Conservation (phyloP, 2,888 invertebrate genomes). For the Lissonota sp. region DNA sequence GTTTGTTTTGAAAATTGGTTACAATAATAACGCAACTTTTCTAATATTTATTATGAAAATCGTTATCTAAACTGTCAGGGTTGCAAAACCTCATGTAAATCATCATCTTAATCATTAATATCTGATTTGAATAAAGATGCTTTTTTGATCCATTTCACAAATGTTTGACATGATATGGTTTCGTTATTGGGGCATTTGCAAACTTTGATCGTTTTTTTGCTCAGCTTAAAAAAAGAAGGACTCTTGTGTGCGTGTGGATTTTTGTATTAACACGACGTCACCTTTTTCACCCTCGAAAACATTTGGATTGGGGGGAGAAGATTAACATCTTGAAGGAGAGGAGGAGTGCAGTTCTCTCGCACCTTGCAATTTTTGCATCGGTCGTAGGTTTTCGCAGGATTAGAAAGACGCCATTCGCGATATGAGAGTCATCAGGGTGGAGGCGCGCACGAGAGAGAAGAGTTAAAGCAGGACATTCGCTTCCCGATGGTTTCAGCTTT, state of each 20-base stretch:
- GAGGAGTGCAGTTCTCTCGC: conserved; percentile 34
- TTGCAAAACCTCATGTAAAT: no score
- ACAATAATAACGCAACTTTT: no score
- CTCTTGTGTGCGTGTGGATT: conserved; percentile 36
- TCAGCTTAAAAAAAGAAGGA: background rate
- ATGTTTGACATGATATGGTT: no score
- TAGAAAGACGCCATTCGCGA: conserved; percentile 67
- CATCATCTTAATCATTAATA: no score
- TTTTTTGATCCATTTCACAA: no score
- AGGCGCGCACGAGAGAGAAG: conserved; percentile 20
- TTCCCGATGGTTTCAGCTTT: conserved; percentile 32
- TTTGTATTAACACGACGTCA: conserved; percentile 65
- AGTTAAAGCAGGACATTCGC: conserved; percentile 46
- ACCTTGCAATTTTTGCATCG: conserved; percentile 74
- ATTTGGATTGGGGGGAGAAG: conserved; percentile 60
- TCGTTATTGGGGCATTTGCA: no score
- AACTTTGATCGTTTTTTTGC: no score
- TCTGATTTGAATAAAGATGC: no score
- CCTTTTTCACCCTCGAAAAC: conserved; percentile 64
- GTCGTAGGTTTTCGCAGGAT: conserved; percentile 76
- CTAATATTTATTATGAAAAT: no score
- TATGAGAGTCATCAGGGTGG: background rate
- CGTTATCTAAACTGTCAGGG: no score
- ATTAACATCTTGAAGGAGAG: conserved; percentile 70
- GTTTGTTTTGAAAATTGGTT: no score